These are phyloP conservation scores for Heliconius nattereri DNA, from an alignment of 1,140 invertebrate species.

Conservation along the genomic window DNA sequence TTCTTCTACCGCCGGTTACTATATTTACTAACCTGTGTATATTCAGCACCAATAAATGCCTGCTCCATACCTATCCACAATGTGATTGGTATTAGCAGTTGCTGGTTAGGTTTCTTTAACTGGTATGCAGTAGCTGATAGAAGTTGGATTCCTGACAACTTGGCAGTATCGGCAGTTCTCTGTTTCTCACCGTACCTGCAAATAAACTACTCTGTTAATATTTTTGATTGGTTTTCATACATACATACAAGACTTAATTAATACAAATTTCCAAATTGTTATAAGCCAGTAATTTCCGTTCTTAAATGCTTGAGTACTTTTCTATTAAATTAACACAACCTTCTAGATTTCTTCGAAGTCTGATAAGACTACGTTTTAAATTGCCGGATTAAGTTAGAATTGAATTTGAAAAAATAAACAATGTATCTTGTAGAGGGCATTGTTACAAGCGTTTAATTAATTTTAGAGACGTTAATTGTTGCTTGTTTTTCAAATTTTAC, in stretches of 20 bases:
- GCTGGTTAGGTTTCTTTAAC: slow-evolving; percentile 93
- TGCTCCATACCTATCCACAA: slow-evolving; percentile 99
- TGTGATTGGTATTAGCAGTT: slow-evolving; percentile 96
- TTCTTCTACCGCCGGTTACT: too few relatives aligned
- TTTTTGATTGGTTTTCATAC: neutral
- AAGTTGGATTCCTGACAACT: slow-evolving; percentile 88
- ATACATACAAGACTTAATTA: too few relatives aligned
- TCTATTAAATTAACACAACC: neutral
- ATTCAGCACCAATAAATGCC: slow-evolving; percentile 96
- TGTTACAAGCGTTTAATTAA: slow-evolving; percentile 27
- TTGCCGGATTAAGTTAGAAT: neutral
- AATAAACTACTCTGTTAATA: slow-evolving; percentile 25
- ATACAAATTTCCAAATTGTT: neutral
- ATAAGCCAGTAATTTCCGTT: neutral
- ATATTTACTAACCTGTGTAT: slow-evolving; percentile 88
- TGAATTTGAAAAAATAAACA: slow-evolving; percentile 26
- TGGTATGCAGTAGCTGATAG: slow-evolving; percentile 95
- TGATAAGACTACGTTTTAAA: neutral
- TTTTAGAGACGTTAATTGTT: slow-evolving; percentile 26
- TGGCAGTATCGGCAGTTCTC: slow-evolving; percentile 83
- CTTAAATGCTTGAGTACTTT: neutral
- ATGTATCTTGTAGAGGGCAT: slow-evolving; percentile 15
- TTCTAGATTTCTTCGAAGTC: slow-evolving; percentile 19
- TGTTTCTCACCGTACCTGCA: slow-evolving; percentile 90
- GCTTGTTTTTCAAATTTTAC: slow-evolving; percentile 7